These are phyloP conservation scores for Pammene fasciana DNA, from an alignment of 2,888 invertebrate genomes.

Conservation along the genomic window DNA sequence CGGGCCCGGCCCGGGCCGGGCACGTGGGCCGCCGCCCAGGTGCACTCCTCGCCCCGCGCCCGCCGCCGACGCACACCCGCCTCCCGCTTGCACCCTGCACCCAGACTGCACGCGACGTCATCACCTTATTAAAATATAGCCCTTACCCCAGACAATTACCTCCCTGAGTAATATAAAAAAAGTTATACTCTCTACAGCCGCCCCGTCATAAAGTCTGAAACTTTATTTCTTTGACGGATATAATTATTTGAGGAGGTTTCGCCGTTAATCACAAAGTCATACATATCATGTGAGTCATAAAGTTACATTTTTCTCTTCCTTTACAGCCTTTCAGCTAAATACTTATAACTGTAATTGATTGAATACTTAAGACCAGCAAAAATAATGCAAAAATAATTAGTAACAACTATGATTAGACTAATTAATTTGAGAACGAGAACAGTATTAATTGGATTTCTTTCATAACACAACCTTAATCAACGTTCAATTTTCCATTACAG, in stretches of 20 bases:
- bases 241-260: slow-evolving; percentile 9
- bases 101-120: slow-evolving; percentile 42
- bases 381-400: too few species aligned
- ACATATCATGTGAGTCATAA: slow-evolving; percentile 4
- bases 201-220: slow-evolving; percentile 17
- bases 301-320: slow-evolving; percentile 1
- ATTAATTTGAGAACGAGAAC: slow-evolving; percentile 24
- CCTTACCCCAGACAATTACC: slow-evolving; percentile 33
- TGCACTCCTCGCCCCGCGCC: slow-evolving; percentile 63
- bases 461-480: slow-evolving; percentile 32
- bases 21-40: slow-evolving; percentile 79
- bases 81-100: slow-evolving; percentile 50
- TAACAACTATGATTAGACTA: not conserved
- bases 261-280: slow-evolving; percentile 25
- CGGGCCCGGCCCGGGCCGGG: slow-evolving; percentile 66
- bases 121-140: slow-evolving; percentile 36
- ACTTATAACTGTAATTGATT: not conserved
- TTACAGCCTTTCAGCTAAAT: not conserved
- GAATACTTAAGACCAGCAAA: too few species aligned
- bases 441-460: slow-evolving; percentile 37
- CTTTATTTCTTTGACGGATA: slow-evolving; percentile 13
- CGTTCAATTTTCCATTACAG: slow-evolving; percentile 23
- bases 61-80: slow-evolving; percentile 18
- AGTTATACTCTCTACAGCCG: slow-evolving; percentile 17
- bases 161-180: slow-evolving; percentile 21